Percentiles rank a stretch among this genome's conserved stretches.
phyloP scores from a whole-genome alignment of 1,140 invertebrate genomes.

The Elymnias hypermnestra region DNA sequence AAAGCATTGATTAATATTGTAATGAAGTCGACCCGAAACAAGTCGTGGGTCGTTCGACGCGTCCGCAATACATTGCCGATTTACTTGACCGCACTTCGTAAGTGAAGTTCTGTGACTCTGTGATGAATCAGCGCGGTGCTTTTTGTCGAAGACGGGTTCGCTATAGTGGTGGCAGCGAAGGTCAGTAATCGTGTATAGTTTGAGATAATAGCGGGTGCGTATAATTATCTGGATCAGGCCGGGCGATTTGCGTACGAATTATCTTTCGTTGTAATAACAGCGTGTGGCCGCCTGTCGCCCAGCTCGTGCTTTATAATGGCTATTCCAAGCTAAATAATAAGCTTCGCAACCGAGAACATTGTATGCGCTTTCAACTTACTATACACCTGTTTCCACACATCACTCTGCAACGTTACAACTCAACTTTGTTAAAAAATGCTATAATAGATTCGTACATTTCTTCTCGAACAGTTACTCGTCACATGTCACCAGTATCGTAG shows the following conservation, averaged over 20 bases:
- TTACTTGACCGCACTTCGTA: no score
- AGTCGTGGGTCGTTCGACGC: not conserved
- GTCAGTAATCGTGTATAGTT: slow-evolving; percentile 65
- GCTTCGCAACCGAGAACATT: slow-evolving; percentile 5
- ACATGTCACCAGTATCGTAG: no score
- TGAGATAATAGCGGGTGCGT: slow-evolving; percentile 59
- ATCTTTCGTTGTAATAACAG: slow-evolving; percentile 40
- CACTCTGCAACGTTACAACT: no score
- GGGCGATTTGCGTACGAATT: slow-evolving; percentile 55
- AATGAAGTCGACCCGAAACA: slow-evolving; percentile 63
- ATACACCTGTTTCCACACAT: no score
- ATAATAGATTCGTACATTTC: not conserved
- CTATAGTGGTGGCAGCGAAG: slow-evolving; percentile 19
- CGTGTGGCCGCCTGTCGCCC: slow-evolving; percentile 27
- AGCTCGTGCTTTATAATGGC: slow-evolving; percentile 25
- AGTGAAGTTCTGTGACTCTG: no score
- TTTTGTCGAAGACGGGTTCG: slow-evolving; percentile 9
- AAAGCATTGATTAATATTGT: slow-evolving; percentile 70
- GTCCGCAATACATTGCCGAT: not conserved
- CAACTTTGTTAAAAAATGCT: not conserved
- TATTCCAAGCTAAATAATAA: not conserved
- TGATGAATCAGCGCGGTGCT: not conserved
- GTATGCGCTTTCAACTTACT: no score
- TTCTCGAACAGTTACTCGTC: not conserved
- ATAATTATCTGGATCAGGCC: slow-evolving; percentile 59